phyloP scores from a whole-genome alignment of 2,888 invertebrate genomes.

The Chrysina gloriosa region DNA sequence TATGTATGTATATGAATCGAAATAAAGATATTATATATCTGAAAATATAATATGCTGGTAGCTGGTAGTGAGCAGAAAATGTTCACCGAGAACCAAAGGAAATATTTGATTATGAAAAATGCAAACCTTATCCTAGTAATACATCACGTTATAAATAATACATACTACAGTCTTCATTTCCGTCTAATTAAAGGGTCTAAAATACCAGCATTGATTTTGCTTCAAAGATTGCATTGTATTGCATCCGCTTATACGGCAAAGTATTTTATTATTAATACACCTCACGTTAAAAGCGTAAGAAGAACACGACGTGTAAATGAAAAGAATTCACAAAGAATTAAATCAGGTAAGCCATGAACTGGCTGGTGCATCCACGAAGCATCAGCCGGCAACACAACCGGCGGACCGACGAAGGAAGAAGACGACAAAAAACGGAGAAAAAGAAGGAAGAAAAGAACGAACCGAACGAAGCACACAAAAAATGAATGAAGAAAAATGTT shows the following conservation, averaged over 20 bases:
- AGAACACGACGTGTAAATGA: constrained; percentile 22
- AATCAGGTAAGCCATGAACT: constrained; percentile 37
- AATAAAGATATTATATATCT: too few relatives aligned
- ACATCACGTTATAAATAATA: constrained; percentile 1
- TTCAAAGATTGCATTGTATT: constrained; percentile 18
- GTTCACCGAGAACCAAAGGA: too few relatives aligned
- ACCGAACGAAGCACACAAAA: constrained; percentile 29
- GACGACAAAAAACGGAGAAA: constrained; percentile 34
- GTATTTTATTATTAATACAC: constrained; percentile 15
- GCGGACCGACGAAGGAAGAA: constrained; percentile 1
- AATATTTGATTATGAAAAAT: background rate
- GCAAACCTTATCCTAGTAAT: too few relatives aligned
- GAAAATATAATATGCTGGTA: too few relatives aligned
- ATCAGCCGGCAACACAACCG: background rate
- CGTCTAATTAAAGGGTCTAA: constrained; percentile 8
- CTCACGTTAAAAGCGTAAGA: constrained; percentile 21
- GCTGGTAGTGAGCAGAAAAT: too few relatives aligned
- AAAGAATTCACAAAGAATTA: constrained; percentile 36
- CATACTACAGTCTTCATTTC: constrained; percentile 6
- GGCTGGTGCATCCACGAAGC: background rate
- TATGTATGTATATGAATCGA: too few relatives aligned
- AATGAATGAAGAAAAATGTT: constrained; percentile 41
- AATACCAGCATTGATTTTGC: constrained; percentile 6
- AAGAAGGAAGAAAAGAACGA: constrained; percentile 15
- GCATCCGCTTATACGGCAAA: constrained; percentile 9